Conservation (phyloP, 2,888 invertebrate species). For the Coenonympha glycerion region DNA sequence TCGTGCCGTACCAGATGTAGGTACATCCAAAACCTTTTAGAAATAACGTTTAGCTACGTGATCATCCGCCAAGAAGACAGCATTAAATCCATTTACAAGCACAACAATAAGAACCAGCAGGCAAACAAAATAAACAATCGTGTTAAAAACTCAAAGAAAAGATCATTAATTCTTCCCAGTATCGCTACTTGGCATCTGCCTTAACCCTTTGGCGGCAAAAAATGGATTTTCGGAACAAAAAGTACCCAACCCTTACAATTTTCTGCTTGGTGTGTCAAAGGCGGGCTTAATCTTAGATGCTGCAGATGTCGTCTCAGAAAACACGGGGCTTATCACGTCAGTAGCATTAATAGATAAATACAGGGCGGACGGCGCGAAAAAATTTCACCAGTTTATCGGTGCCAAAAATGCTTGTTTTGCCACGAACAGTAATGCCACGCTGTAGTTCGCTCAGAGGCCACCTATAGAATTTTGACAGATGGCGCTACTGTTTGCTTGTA, state of each 20-base stretch:
- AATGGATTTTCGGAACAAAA: conserved; percentile 33
- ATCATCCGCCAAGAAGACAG: conserved; percentile 27
- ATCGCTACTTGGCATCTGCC: conserved; percentile 56
- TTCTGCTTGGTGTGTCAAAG: conserved; percentile 31
- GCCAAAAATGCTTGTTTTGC: too few species aligned
- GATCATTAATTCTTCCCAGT: conserved; percentile 49
- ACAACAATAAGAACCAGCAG: conserved; percentile 42
- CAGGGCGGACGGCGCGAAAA: too few species aligned
- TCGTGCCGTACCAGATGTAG: too few species aligned
- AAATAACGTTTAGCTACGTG: conserved; percentile 25
- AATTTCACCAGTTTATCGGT: too few species aligned
- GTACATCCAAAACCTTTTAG: neutral
- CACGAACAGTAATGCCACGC: too few species aligned
- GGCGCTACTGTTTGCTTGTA: too few species aligned
- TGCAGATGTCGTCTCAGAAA: conserved; percentile 6
- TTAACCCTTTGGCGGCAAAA: conserved; percentile 44
- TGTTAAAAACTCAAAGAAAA: conserved; percentile 27
- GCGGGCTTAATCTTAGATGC: conserved; percentile 6
- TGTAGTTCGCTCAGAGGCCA: too few species aligned
- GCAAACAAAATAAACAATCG: conserved; percentile 32
- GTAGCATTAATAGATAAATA: too few species aligned
- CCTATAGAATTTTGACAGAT: too few species aligned
- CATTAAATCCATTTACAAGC: conserved; percentile 30
- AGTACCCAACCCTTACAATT: conserved; percentile 33
- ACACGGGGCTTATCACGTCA: neutral